A percentile compares a stretch with the other conserved stretches of the same genome.
phyloP scores from a whole-genome alignment of 1,140 invertebrate genomes.

The Pseudomyrmex concolor region DNA sequence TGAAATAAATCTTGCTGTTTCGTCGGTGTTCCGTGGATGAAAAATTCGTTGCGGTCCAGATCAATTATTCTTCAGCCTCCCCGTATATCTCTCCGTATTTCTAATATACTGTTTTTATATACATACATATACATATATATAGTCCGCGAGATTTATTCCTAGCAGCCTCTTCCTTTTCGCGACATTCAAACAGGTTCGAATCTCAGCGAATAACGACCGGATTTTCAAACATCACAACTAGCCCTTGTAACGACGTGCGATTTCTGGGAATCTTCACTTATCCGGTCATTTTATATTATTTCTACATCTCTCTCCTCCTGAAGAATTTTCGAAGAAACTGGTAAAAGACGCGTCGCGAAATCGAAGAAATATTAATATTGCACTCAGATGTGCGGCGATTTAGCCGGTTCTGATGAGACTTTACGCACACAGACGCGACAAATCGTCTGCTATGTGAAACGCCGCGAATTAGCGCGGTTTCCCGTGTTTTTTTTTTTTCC shows the following conservation, averaged over 20 bases:
- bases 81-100: background rate
- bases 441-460: background rate
- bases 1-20: slow-evolving; percentile 11
- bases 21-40: background rate
- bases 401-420: background rate
- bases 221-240: background rate
- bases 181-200: slow-evolving; percentile 18
- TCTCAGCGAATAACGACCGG: background rate
- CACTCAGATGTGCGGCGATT: background rate
- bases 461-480: background rate
- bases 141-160: slow-evolving; percentile 12
- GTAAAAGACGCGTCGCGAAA: background rate
- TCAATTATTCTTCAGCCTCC: slow-evolving; percentile 17
- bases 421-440: background rate
- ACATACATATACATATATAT: too few relatives aligned
- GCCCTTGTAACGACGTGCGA: background rate
- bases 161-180: background rate
- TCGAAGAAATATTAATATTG: background rate
- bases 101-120: background rate
- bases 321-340: too few relatives aligned
- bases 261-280: slow-evolving; percentile 7
- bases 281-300: slow-evolving; percentile 1
- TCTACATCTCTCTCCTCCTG: too few relatives aligned
- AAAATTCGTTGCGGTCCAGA: slow-evolving; percentile 22
- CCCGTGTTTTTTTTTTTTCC: background rate